Conservation (phyloP, 1,140 invertebrate genomes). For the Meloidogyne floridensis region DNA sequence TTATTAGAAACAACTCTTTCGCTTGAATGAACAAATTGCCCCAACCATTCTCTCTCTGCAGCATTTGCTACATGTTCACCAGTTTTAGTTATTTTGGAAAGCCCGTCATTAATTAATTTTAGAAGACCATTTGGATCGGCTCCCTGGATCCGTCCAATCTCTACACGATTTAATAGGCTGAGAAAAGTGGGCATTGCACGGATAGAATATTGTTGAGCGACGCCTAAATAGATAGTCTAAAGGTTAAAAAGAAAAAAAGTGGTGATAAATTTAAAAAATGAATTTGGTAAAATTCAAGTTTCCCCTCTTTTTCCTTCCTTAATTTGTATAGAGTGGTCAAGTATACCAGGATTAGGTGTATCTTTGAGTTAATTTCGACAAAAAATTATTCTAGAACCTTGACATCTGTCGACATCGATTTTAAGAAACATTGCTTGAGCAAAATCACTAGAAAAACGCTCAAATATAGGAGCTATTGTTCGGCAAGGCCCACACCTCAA, state of each 20-base stretch:
- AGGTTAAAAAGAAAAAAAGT: not conserved
- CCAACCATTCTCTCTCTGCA: slow-evolving; percentile 42
- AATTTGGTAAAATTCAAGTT: no score
- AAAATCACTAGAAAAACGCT: slow-evolving; percentile 46
- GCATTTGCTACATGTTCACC: slow-evolving; percentile 40
- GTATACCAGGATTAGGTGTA: no score
- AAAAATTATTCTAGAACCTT: slow-evolving; percentile 25
- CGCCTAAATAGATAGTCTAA: slow-evolving; percentile 37
- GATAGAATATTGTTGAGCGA: slow-evolving; percentile 39
- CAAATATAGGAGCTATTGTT: slow-evolving; percentile 53
- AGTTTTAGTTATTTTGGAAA: slow-evolving; percentile 18
- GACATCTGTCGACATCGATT: slow-evolving; percentile 53
- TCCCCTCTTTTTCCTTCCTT: no score
- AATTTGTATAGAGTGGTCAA: no score
- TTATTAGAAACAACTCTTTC: slow-evolving; percentile 21
- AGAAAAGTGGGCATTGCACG: slow-evolving; percentile 58
- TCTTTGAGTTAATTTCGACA: no score
- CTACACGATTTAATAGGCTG: slow-evolving; percentile 41
- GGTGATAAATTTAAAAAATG: no score
- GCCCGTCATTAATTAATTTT: slow-evolving; percentile 25
- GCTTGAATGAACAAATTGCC: slow-evolving; percentile 23
- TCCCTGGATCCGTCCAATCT: slow-evolving; percentile 46
- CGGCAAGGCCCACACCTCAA: slow-evolving; percentile 51
- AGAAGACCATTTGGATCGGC: slow-evolving; percentile 43
- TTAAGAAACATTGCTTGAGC: slow-evolving; percentile 51